phyloP scores from a whole-genome alignment of 2,113 vertebrate genomes.

The Noctilio leporinus region DNA sequence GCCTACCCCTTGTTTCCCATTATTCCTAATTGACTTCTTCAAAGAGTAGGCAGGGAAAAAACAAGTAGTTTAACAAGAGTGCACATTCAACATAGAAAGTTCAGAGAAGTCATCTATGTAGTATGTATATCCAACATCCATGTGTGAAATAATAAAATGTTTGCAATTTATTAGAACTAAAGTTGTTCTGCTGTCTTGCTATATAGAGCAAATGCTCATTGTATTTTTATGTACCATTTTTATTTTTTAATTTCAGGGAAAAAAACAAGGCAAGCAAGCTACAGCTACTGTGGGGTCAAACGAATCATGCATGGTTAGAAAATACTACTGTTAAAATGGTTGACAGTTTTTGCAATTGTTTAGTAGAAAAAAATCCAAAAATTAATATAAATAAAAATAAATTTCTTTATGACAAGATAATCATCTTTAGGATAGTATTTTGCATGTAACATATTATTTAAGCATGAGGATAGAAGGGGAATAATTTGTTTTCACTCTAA shows the following conservation, averaged over 20 bases:
- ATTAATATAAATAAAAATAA: constrained; percentile 69
- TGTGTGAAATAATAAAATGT: constrained; percentile 60
- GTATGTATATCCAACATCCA: constrained; percentile 59
- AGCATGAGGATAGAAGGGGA: constrained; percentile 85
- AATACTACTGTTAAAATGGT: constrained; percentile 72
- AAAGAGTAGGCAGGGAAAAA: constrained; percentile 84
- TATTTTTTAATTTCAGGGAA: constrained; percentile 73
- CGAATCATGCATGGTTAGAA: constrained; percentile 76
- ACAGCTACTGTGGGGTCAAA: constrained; percentile 72
- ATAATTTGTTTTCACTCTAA: constrained; percentile 49
- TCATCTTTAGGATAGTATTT: constrained; percentile 41
- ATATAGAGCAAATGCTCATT: constrained; percentile 32
- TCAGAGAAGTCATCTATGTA: constrained; percentile 73
- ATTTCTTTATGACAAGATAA: constrained; percentile 66
- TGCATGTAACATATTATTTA: constrained; percentile 85
- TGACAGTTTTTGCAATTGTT: constrained; percentile 84
- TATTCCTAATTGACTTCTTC: constrained; percentile 87
- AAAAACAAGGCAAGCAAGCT: constrained; percentile 80
- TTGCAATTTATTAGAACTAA: constrained; percentile 40
- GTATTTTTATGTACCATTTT: constrained; percentile 2
- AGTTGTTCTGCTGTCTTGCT: constrained; percentile 67
- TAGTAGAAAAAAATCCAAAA: constrained; percentile 66
- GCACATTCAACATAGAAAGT: constrained; percentile 81
- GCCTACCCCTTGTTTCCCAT: constrained; percentile 89
- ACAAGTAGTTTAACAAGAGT: constrained; percentile 80